phyloP scores from a whole-genome alignment of 2,113 vertebrate species.

The Felis chaus region DNA sequence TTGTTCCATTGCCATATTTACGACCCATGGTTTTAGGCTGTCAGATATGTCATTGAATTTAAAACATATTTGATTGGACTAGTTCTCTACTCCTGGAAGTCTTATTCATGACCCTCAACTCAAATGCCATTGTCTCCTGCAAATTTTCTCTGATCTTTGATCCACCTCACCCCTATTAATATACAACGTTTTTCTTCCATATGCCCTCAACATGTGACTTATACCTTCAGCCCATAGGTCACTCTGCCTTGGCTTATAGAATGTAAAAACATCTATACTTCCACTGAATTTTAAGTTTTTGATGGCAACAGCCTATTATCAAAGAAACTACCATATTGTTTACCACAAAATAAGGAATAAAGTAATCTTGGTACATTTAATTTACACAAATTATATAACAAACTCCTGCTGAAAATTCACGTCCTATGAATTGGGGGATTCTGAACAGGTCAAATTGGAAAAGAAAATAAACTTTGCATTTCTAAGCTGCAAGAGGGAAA shows the following conservation, averaged over 20 bases:
- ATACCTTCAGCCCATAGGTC: neutral
- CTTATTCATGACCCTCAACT: neutral
- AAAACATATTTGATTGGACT: neutral
- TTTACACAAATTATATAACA: neutral
- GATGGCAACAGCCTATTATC: neutral
- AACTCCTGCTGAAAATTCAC: neutral
- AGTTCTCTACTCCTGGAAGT: neutral
- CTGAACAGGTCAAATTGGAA: neutral
- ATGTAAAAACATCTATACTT: neutral
- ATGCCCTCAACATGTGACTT: neutral
- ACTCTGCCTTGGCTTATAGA: neutral
- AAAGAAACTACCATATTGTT: neutral
- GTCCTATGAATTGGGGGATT: neutral
- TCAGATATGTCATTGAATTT: neutral
- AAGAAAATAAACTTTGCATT: neutral
- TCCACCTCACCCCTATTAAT: accelerated
- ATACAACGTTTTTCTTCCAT: neutral
- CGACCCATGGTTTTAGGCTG: neutral
- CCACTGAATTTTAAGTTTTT: neutral
- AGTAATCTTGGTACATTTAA: neutral
- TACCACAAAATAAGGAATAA: conserved; percentile 6
- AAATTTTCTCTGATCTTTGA: neutral
- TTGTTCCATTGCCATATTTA: neutral
- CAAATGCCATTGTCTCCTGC: neutral
- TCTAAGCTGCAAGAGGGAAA: neutral